Evolutionary conservation across 2,113 vertebrate species (phyloP).

Genomic region (Herpailurus yagouaroundi): DNA sequence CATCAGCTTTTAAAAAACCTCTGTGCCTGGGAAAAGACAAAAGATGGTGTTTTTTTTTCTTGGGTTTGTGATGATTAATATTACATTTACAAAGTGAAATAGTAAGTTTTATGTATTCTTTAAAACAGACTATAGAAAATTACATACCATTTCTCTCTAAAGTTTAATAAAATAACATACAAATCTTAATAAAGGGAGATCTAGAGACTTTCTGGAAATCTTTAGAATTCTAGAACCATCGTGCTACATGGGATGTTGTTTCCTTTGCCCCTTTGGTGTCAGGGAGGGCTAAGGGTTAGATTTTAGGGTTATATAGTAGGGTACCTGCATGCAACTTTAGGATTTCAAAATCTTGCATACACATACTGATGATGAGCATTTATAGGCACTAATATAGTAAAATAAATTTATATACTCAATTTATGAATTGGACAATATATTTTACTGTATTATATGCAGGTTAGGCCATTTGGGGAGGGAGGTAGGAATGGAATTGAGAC

Average conservation of each 20-base stretch:
- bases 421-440: neutral
- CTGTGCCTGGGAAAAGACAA: neutral
- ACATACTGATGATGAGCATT: neutral
- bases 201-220: neutral
- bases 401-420: neutral
- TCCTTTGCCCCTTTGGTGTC: neutral
- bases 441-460: neutral
- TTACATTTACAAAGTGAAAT: constrained; percentile 40
- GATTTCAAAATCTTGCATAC: neutral
- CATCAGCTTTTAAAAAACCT: constrained; percentile 26
- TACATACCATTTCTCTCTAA: neutral
- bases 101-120: neutral
- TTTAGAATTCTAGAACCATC: neutral
- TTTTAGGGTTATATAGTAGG: neutral
- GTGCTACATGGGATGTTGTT: neutral
- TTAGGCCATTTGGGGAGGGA: constrained; percentile 6
- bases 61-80: constrained; percentile 7
- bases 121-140: constrained; percentile 34
- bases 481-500: neutral
- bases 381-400: neutral
- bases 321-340: neutral
- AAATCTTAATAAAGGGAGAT: neutral
- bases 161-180: constrained; percentile 7
- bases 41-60: neutral
- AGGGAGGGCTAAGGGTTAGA: neutral